Conservation (phyloP, 92 coral and sea anemone genomes). For the Palythoa grandis region DNA sequence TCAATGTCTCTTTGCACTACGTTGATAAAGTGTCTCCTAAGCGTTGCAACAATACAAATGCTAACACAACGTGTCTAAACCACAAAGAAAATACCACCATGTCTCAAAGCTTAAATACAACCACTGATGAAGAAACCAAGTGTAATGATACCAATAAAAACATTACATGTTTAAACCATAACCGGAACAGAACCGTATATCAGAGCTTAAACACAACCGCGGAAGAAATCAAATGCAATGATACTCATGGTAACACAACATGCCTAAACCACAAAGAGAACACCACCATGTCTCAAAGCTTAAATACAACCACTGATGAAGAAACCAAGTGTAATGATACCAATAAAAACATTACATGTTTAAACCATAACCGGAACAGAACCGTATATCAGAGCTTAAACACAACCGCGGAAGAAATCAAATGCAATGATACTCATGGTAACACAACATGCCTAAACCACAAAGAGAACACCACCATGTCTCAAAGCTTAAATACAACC, state of each 20-base stretch:
- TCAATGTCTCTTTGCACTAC: conserved; percentile 1
- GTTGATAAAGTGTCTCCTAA: background rate
- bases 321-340: background rate
- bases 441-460: no score
- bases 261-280: background rate
- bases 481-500: background rate
- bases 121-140: no score
- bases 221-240: no score
- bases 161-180: background rate
- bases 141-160: background rate
- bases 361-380: background rate
- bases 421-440: no score
- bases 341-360: background rate
- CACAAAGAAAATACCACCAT: conserved; percentile 4
- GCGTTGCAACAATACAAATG: background rate
- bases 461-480: background rate
- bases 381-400: background rate
- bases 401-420: no score
- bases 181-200: background rate
- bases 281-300: background rate
- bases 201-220: background rate
- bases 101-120: background rate
- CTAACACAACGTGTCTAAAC: background rate
- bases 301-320: no score
- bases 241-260: no score